Conservation (phyloP, 2,113 vertebrate species). For the Irena cyanogastra region DNA sequence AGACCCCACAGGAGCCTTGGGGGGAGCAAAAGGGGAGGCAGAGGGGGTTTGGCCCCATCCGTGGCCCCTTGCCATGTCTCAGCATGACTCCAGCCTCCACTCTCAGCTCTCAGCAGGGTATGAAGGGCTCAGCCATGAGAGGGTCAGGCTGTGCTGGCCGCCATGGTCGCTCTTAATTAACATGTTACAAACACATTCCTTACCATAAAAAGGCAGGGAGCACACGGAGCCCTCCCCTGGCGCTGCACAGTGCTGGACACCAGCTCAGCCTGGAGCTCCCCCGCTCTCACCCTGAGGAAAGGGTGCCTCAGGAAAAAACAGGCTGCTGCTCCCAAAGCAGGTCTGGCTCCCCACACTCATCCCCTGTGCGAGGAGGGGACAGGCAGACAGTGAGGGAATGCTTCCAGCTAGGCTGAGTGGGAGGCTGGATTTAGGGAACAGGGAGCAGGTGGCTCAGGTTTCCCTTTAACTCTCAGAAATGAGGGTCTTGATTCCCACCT, state of each 20-base stretch:
- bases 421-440: neutral
- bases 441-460: accelerated
- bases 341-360: neutral
- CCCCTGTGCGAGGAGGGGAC: neutral
- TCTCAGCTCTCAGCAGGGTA: neutral
- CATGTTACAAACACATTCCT: slow-evolving; percentile 19
- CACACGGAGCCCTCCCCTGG: neutral
- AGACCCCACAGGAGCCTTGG: neutral
- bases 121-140: neutral
- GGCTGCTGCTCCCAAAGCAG: neutral
- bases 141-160: neutral
- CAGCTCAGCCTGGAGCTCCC: neutral
- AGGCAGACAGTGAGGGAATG: neutral
- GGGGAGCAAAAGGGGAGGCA: neutral
- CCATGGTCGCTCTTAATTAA: neutral
- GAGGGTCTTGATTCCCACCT: neutral
- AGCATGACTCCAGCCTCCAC: neutral
- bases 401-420: neutral
- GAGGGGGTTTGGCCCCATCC: neutral
- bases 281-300: neutral
- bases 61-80: accelerated
- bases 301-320: accelerated
- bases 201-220: slow-evolving; percentile 58
- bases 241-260: accelerated
- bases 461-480: neutral